Conservation (phyloP, 2,888 invertebrate genomes). For the Eilema caniola region DNA sequence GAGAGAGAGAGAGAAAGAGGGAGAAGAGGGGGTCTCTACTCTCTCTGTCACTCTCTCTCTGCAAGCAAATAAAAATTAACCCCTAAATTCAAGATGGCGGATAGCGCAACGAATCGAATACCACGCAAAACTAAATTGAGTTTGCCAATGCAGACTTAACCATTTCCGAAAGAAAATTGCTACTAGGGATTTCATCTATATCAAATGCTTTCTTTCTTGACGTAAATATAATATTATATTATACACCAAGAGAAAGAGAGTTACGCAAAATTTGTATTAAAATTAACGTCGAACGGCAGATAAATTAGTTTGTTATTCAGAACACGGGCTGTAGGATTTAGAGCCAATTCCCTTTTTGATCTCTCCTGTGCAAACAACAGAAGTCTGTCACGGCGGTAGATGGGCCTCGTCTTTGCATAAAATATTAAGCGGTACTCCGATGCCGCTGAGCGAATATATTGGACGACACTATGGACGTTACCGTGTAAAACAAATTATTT, state of each 20-base stretch:
- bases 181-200: too few species aligned
- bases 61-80: too few species aligned
- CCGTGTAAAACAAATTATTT: not conserved
- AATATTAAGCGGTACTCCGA: slow-evolving; percentile 68
- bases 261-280: slow-evolving; percentile 63
- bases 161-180: too few species aligned
- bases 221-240: too few species aligned
- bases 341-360: slow-evolving; percentile 84
- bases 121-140: too few species aligned
- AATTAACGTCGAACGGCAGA: slow-evolving; percentile 66
- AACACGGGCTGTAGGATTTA: slow-evolving; percentile 76
- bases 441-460: slow-evolving; percentile 26
- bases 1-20: too few species aligned
- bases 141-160: too few species aligned
- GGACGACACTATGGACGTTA: slow-evolving; percentile 15
- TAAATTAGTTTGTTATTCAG: slow-evolving; percentile 82
- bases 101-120: too few species aligned
- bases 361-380: slow-evolving; percentile 80
- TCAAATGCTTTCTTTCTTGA: too few species aligned
- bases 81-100: too few species aligned
- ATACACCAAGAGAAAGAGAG: slow-evolving; percentile 16
- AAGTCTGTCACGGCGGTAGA: slow-evolving; percentile 72
- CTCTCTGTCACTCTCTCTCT: too few species aligned
- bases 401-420: slow-evolving; percentile 80
- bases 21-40: too few species aligned